Evolutionary conservation across 1,140 invertebrate species (phyloP).

Genomic region (Drosophila bocki): DNA sequence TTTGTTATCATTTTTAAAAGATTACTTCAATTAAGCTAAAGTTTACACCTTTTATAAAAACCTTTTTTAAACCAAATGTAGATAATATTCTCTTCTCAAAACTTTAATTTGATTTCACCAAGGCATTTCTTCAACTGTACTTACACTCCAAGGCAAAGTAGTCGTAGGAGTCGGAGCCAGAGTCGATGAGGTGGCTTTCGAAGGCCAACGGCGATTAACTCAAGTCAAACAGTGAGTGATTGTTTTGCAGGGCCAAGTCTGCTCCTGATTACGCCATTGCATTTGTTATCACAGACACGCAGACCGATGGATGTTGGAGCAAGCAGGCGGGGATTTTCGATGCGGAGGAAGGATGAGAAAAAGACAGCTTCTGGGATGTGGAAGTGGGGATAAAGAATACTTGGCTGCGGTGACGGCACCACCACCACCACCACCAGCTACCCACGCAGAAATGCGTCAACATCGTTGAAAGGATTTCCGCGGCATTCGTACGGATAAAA

Average conservation of each 20-base stretch:
- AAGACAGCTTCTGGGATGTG: not conserved
- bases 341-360: conserved; percentile 1
- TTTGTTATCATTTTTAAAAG: too few species aligned
- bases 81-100: too few species aligned
- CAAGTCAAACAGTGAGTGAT: conserved; percentile 81
- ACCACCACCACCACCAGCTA: not conserved
- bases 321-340: conserved; percentile 4
- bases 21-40: not conserved
- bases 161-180: conserved; percentile 34
- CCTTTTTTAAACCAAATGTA: not conserved
- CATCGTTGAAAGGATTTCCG: conserved; percentile 76
- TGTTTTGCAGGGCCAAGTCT: conserved; percentile 76
- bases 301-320: conserved; percentile 1
- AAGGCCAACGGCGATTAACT: conserved; percentile 80
- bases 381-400: conserved; percentile 31
- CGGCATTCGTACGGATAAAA: conserved; percentile 75
- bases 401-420: conserved; percentile 6
- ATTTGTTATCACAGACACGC: conserved; percentile 73
- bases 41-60: not conserved
- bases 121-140: not conserved
- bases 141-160: conserved; percentile 36
- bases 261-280: conserved; percentile 71
- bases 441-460: conserved; percentile 69
- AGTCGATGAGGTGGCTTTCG: conserved; percentile 58
- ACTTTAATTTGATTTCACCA: too few species aligned